These are phyloP conservation scores for Homarus americanus DNA, from an alignment of 1,140 invertebrate genomes.

Conservation along the genomic window DNA sequence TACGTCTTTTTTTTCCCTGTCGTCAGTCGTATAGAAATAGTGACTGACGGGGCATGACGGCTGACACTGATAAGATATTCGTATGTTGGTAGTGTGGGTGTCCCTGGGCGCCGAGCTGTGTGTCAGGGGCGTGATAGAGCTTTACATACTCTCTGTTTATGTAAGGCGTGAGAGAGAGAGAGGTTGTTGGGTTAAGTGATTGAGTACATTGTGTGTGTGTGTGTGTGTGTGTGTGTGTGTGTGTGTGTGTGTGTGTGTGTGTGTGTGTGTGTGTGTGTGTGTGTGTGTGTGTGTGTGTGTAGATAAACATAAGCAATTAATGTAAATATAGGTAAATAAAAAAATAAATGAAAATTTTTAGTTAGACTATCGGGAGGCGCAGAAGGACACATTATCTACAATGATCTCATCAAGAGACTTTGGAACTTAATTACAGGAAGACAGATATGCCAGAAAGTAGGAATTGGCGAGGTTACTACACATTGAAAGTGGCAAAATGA, in stretches of 20 bases:
- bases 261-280: conserved; percentile 21
- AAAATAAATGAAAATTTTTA: not conserved
- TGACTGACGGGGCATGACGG: no score
- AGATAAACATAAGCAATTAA: not conserved
- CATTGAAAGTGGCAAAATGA: no score
- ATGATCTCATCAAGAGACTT: not conserved
- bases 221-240: conserved; percentile 20
- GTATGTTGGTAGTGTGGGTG: no score
- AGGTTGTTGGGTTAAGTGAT: no score
- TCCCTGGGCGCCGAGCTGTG: no score
- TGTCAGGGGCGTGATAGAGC: no score
- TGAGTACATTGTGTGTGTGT: not conserved
- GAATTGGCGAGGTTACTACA: not conserved
- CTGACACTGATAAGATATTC: no score
- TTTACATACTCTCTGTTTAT: no score
- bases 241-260: not conserved
- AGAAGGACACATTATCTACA: not conserved
- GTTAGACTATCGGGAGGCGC: not conserved
- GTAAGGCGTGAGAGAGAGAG: no score
- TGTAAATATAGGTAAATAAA: not conserved
- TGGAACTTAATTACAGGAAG: conserved; percentile 1
- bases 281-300: conserved; percentile 30
- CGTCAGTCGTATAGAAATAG: no score
- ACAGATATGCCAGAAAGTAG: not conserved
- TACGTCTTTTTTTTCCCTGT: no score